These are phyloP conservation scores for Brevimyrus niger DNA, from an alignment of 2,113 vertebrate genomes.

Conservation along the genomic window DNA sequence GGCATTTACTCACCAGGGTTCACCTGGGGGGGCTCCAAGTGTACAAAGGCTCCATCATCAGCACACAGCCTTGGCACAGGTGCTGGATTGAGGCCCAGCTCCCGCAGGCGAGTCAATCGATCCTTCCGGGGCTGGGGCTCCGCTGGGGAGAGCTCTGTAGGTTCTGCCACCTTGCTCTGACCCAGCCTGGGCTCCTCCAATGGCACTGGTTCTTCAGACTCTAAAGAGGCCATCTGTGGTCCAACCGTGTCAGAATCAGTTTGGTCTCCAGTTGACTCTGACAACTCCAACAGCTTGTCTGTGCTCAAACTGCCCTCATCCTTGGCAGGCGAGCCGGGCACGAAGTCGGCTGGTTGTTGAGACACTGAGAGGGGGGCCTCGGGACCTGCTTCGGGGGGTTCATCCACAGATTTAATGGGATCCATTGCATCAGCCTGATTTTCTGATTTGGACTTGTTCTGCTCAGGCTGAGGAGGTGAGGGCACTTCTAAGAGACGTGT, in stretches of 20 bases:
- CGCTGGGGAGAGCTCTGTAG: background rate
- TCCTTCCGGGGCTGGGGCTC: slow-evolving; percentile 59
- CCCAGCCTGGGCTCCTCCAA: slow-evolving; percentile 3
- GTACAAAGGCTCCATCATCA: slow-evolving; percentile 72
- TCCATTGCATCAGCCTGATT: slow-evolving; percentile 28
- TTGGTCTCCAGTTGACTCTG: slow-evolving; percentile 25
- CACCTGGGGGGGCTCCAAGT: slow-evolving; percentile 69
- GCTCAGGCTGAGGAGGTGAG: slow-evolving; percentile 17
- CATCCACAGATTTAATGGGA: slow-evolving; percentile 29
- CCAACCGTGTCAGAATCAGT: background rate
- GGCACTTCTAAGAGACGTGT: slow-evolving; percentile 48
- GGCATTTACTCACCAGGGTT: slow-evolving; percentile 65
- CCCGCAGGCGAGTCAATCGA: slow-evolving; percentile 70
- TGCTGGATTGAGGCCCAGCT: slow-evolving; percentile 78
- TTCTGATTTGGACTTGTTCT: slow-evolving; percentile 22
- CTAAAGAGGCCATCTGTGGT: background rate
- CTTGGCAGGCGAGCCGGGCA: slow-evolving; percentile 38
- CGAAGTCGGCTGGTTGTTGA: slow-evolving; percentile 13
- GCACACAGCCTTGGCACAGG: slow-evolving; percentile 72
- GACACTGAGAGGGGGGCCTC: background rate
- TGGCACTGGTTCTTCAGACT: background rate
- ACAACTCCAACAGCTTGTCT: background rate
- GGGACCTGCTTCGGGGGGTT: slow-evolving; percentile 22
- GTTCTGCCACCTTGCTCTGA: slow-evolving; percentile 3
- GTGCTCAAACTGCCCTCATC: slow-evolving; percentile 22